Conservation (phyloP, 2,797 vertebrate genomes). For the Pseudomugil gertrudae region DNA sequence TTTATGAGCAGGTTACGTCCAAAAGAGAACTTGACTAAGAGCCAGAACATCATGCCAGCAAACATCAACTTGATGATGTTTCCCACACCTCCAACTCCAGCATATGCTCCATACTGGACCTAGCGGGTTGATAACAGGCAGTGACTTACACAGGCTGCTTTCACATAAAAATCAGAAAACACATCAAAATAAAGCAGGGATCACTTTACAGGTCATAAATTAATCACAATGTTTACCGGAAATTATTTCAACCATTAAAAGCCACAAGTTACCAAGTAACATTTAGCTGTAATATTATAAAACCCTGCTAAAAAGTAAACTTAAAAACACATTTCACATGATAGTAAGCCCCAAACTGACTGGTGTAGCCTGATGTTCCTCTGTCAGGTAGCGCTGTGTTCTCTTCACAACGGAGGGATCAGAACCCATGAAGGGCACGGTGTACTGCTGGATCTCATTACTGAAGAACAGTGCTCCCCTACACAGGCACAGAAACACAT, state of each 20-base stretch:
- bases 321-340: background rate
- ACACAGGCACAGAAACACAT: conserved; percentile 32
- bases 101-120: conserved; percentile 92
- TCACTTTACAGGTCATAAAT: background rate
- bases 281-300: background rate
- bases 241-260: conserved; percentile 1
- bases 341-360: conserved; percentile 75
- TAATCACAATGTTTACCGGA: background rate
- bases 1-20: conserved; percentile 92
- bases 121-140: conserved; percentile 49
- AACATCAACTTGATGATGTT: conserved; percentile 90
- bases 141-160: background rate
- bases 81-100: conserved; percentile 85
- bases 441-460: conserved; percentile 87
- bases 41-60: conserved; percentile 89
- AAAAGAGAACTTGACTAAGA: conserved; percentile 89
- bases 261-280: background rate
- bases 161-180: background rate
- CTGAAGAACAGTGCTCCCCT: conserved; percentile 87
- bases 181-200: background rate
- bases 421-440: conserved; percentile 90
- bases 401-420: conserved; percentile 93
- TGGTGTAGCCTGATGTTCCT: conserved; percentile 84
- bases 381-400: conserved; percentile 88
- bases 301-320: background rate